phyloP scores from a whole-genome alignment of 2,888 invertebrate species.

The Auanema freiburgensis region DNA sequence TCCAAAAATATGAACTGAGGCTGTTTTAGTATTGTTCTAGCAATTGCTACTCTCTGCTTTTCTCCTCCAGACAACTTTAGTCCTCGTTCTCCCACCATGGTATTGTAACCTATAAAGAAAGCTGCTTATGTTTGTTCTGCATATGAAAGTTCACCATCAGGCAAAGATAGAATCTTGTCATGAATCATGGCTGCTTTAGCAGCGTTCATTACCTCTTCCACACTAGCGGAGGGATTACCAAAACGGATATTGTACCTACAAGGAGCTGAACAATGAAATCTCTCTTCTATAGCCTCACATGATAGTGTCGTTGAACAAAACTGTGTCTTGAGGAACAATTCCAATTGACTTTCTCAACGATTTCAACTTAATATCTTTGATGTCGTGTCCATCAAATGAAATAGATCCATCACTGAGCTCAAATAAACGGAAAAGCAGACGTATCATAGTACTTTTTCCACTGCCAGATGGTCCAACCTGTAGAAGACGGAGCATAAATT shows the following conservation, averaged over 20 bases:
- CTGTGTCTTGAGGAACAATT: slow-evolving; percentile 69
- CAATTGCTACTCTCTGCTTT: slow-evolving; percentile 95
- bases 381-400: slow-evolving; percentile 48
- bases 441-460: slow-evolving; percentile 69
- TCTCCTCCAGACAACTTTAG: slow-evolving; percentile 93
- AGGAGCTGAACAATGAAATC: not conserved
- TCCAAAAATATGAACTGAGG: slow-evolving; percentile 88
- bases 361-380: slow-evolving; percentile 62
- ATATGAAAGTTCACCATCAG: slow-evolving; percentile 73
- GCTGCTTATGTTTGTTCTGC: not conserved
- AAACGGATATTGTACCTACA: slow-evolving; percentile 88
- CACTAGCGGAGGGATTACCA: slow-evolving; percentile 78
- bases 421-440: slow-evolving; percentile 69
- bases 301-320: slow-evolving; percentile 65
- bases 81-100: slow-evolving; percentile 85
- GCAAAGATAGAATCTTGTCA: slow-evolving; percentile 85
- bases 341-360: slow-evolving; percentile 68
- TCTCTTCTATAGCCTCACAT: slow-evolving; percentile 24
- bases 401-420: slow-evolving; percentile 63
- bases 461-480: slow-evolving; percentile 67
- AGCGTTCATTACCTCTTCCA: slow-evolving; percentile 83
- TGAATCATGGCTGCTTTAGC: slow-evolving; percentile 92
- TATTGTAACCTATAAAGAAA: slow-evolving; percentile 65
- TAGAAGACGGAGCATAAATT: slow-evolving; percentile 9
- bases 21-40: slow-evolving; percentile 87